phyloP scores from a whole-genome alignment of 35 echinoderm and acorn worm species.

The Lytechinus variegatus region DNA sequence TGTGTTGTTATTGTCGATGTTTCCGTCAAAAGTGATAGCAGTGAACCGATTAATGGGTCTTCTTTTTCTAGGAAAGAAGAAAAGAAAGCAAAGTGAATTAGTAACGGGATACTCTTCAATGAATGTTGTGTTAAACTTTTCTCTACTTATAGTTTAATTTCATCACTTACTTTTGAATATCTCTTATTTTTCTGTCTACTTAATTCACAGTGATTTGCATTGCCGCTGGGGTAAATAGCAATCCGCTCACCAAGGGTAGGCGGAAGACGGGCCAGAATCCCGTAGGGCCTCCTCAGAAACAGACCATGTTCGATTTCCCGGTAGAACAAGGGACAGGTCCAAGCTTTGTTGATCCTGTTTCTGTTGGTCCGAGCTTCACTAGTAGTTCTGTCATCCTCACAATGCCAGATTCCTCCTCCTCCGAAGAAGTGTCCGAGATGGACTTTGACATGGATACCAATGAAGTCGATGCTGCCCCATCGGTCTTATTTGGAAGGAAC shows the following conservation, averaged over 20 bases:
- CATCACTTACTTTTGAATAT: too few relatives aligned
- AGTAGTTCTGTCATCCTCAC: neutral
- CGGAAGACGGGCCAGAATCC: neutral
- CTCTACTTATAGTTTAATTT: too few relatives aligned
- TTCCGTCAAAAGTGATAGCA: too few relatives aligned
- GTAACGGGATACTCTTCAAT: too few relatives aligned
- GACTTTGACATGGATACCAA: neutral
- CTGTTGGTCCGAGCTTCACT: neutral
- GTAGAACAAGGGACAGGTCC: neutral
- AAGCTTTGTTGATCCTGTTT: neutral
- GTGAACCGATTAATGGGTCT: too few relatives aligned
- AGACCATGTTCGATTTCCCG: constrained; percentile 20
- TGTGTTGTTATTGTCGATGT: too few relatives aligned
- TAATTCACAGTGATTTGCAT: neutral
- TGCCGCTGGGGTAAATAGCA: neutral
- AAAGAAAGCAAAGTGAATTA: too few relatives aligned
- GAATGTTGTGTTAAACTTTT: too few relatives aligned
- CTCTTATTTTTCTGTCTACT: neutral
- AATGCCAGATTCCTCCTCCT: neutral
- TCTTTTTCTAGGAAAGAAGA: too few relatives aligned
- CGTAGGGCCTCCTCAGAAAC: neutral
- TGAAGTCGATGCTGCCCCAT: neutral
- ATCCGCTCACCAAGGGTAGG: neutral
- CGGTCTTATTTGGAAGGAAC: neutral
- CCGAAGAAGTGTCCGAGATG: constrained; percentile 6